phyloP scores from a whole-genome alignment of 2,888 invertebrate genomes.

The Catocala nupta region DNA sequence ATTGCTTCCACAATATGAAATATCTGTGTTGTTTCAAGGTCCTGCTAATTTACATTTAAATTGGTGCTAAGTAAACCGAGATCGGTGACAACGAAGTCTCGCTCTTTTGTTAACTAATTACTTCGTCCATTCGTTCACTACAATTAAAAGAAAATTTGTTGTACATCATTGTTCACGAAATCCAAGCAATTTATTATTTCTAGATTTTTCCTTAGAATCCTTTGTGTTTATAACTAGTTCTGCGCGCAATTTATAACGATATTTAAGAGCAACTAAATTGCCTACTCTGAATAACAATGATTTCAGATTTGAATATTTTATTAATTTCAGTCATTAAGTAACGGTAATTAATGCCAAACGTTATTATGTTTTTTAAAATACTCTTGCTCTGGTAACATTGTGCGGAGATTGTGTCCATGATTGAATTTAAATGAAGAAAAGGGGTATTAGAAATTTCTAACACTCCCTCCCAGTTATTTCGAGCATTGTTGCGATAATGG shows the following conservation, averaged over 20 bases:
- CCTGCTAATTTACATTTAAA: slow-evolving; percentile 25
- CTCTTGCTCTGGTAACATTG: too few relatives aligned
- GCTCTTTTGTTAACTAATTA: slow-evolving; percentile 15
- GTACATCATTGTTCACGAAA: slow-evolving; percentile 7
- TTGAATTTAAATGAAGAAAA: too few relatives aligned
- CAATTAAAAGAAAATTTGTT: slow-evolving; percentile 20
- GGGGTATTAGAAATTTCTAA: too few relatives aligned
- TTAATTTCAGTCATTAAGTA: not conserved
- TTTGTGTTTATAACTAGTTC: too few relatives aligned
- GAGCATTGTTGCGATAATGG: too few relatives aligned
- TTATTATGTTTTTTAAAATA: too few relatives aligned
- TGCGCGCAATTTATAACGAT: too few relatives aligned
- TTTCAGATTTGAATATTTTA: not conserved
- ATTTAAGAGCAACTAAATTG: too few relatives aligned
- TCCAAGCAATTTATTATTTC: slow-evolving; percentile 5
- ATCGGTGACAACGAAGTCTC: slow-evolving; percentile 11
- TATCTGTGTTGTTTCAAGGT: slow-evolving; percentile 9
- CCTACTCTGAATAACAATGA: too few relatives aligned
- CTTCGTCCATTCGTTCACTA: not conserved
- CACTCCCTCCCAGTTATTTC: too few relatives aligned
- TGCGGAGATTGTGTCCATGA: too few relatives aligned
- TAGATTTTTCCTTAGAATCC: not conserved
- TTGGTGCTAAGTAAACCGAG: slow-evolving; percentile 19
- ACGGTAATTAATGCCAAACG: too few relatives aligned
- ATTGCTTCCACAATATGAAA: slow-evolving; percentile 18